Conservation (phyloP, 2,797 vertebrate genomes). For the Coracias cyanogaster region DNA sequence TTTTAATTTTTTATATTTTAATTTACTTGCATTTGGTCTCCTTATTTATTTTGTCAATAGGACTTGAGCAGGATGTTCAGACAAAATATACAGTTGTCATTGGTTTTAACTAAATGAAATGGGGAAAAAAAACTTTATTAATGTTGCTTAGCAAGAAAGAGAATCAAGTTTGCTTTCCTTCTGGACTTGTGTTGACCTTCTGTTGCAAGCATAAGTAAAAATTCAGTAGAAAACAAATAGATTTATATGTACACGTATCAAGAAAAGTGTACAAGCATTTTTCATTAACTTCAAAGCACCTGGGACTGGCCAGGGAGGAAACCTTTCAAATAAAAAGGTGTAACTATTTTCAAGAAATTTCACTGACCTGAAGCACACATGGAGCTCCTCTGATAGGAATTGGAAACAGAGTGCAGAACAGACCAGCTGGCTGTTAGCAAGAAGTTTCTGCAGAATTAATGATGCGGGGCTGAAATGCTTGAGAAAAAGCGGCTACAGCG, state of each 20-base stretch:
- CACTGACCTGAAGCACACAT: background rate
- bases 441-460: background rate
- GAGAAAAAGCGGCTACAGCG: background rate
- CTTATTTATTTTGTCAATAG: background rate
- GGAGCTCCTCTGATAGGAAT: background rate
- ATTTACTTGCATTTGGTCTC: background rate
- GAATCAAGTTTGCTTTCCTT: background rate
- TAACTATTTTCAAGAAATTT: background rate
- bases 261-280: background rate
- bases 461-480: background rate
- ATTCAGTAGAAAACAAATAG: background rate
- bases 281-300: background rate
- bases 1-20: background rate
- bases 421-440: background rate
- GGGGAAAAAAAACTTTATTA: background rate
- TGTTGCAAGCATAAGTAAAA: background rate
- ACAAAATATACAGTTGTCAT: background rate
- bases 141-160: background rate
- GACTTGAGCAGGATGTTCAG: background rate
- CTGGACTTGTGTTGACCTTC: background rate
- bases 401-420: background rate
- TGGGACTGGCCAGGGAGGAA: background rate
- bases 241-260: constrained; percentile 8
- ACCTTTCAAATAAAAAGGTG: background rate
- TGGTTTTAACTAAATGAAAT: background rate